A percentile compares a stretch with the other conserved stretches of the same genome.
Conservation (phyloP, 2,888 invertebrate genomes). For the Patella ulyssiponensis region DNA sequence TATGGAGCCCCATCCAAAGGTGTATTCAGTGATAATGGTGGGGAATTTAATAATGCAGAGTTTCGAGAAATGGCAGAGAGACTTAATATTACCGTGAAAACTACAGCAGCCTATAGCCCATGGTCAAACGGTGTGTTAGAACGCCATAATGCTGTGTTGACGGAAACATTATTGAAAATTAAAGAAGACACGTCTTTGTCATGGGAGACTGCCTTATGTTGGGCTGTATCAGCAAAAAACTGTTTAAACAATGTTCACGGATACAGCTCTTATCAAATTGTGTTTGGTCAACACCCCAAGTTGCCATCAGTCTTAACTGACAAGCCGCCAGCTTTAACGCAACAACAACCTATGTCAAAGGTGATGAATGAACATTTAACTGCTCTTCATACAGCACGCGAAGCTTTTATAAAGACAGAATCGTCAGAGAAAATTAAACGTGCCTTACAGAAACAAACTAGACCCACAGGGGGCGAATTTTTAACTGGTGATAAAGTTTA, state of each 20-base stretch:
- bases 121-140: constrained; percentile 27
- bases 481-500: constrained; percentile 13
- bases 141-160: constrained; percentile 23
- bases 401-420: constrained; percentile 10
- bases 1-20: constrained; percentile 23
- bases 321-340: constrained; percentile 25
- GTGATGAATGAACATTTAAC: constrained; percentile 17
- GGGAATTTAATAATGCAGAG: constrained; percentile 22
- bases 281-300: constrained; percentile 26
- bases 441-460: constrained; percentile 22
- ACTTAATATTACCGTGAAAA: constrained; percentile 25
- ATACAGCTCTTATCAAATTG: constrained; percentile 24
- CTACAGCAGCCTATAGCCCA: constrained; percentile 29
- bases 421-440: constrained; percentile 22
- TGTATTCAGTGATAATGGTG: constrained; percentile 21
- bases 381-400: constrained; percentile 2
- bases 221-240: constrained; percentile 25
- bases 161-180: constrained; percentile 24
- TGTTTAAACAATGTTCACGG: background rate
- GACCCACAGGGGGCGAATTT: constrained; percentile 16
- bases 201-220: constrained; percentile 24
- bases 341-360: constrained; percentile 8
- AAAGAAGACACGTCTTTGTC: constrained; percentile 15
- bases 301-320: constrained; percentile 24
- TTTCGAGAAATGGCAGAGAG: constrained; percentile 16